Conservation (phyloP, 2,113 vertebrate species). For the Larimichthys crocea region DNA sequence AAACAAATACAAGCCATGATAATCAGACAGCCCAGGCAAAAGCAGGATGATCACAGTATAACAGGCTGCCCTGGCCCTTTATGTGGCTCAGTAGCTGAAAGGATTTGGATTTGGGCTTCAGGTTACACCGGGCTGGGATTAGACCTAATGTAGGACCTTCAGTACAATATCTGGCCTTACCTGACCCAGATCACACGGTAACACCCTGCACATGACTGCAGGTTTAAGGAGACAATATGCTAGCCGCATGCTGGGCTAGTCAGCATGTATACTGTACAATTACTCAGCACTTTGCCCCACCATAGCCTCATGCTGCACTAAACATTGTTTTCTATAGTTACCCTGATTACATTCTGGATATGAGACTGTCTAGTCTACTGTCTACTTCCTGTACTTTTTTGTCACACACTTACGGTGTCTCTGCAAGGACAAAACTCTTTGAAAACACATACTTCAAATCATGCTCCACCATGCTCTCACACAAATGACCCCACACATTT, state of each 20-base stretch:
- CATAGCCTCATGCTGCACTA: not conserved
- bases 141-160: constrained; percentile 26
- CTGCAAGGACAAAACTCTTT: not conserved
- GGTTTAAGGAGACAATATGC: not conserved
- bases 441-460: not conserved
- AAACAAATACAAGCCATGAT: not conserved
- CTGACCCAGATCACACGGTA: constrained; percentile 46
- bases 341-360: not conserved
- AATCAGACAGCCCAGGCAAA: no score
- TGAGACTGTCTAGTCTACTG: not conserved
- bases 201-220: constrained; percentile 5
- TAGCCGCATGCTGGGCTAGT: not conserved
- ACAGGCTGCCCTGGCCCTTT: not conserved
- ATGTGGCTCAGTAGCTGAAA: constrained; percentile 3
- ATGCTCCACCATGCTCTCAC: not conserved
- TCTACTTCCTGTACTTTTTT: not conserved
- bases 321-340: no score
- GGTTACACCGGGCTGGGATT: constrained; percentile 40
- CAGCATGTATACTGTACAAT: not conserved
- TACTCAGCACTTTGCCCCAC: constrained; percentile 2
- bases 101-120: constrained; percentile 57
- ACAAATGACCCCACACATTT: no score
- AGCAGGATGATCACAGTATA: not conserved
- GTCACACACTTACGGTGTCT: not conserved
- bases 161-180: not conserved